Percentiles rank a stretch among this genome's conserved stretches.
Conservation (phyloP, 2,888 invertebrate species). For the Lithophane semibrunnea region DNA sequence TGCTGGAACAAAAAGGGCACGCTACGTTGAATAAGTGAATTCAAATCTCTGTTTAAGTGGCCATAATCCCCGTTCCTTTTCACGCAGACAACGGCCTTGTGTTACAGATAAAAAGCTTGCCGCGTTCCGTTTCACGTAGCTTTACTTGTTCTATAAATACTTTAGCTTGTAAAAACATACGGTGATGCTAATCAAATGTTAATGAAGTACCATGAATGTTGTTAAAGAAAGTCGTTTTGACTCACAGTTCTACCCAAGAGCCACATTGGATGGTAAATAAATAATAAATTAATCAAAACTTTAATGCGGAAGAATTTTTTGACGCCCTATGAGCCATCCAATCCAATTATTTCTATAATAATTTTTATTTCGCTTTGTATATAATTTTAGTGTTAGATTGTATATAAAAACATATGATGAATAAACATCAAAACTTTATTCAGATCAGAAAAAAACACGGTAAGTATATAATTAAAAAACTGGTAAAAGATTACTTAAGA, state of each 20-base stretch:
- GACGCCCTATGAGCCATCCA: too few relatives aligned
- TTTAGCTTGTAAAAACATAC: constrained; percentile 28
- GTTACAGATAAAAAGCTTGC: constrained; percentile 42
- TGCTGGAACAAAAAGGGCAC: constrained; percentile 17
- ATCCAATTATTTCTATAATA: too few relatives aligned
- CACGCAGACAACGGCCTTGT: constrained; percentile 25
- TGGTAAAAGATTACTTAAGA: too few relatives aligned
- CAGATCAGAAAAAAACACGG: too few relatives aligned
- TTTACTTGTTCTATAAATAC: constrained; percentile 31
- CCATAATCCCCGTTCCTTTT: constrained; percentile 39
- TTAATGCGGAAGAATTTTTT: too few relatives aligned
- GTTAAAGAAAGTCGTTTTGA: neutral
- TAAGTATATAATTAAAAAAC: too few relatives aligned
- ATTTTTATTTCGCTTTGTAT: too few relatives aligned
- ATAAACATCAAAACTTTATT: too few relatives aligned
- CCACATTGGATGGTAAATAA: neutral
- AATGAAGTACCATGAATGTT: constrained; percentile 30
- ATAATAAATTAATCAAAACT: too few relatives aligned
- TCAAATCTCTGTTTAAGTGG: constrained; percentile 33
- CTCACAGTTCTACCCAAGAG: neutral
- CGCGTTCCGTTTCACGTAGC: constrained; percentile 36
- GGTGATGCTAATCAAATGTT: constrained; percentile 36
- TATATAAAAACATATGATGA: too few relatives aligned
- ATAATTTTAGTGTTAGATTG: too few relatives aligned
- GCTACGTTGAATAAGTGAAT: constrained; percentile 41